Conservation (phyloP, 1,140 invertebrate species). For the Mylabris phalerata region DNA sequence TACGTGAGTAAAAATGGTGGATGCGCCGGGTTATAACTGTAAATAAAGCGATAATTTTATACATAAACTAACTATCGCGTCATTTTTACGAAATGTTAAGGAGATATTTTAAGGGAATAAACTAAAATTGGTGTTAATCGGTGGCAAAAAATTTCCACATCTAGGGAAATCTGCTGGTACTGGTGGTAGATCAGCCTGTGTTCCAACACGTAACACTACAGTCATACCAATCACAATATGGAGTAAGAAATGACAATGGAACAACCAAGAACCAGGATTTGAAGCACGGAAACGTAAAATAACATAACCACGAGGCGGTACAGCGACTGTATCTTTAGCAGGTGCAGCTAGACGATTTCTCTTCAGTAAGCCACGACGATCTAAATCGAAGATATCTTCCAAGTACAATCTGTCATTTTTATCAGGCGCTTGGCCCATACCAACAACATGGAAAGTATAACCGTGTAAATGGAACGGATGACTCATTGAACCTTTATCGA, state of each 20-base stretch:
- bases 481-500: constrained; percentile 72
- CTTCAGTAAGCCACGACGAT: constrained; percentile 73
- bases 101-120: constrained; percentile 15
- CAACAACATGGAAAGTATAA: constrained; percentile 79
- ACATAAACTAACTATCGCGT: too few species aligned
- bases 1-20: too few species aligned
- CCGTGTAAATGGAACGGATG: constrained; percentile 91
- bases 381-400: constrained; percentile 77
- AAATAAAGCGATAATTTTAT: too few species aligned
- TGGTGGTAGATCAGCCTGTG: constrained; percentile 70
- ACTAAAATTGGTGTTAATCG: constrained; percentile 44
- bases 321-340: constrained; percentile 85
- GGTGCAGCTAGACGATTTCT: constrained; percentile 73
- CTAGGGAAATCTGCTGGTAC: constrained; percentile 74
- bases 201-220: constrained; percentile 75
- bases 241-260: constrained; percentile 83
- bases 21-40: too few species aligned
- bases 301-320: constrained; percentile 91
- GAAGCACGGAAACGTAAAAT: constrained; percentile 81
- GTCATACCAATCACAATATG: constrained; percentile 84
- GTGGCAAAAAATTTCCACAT: constrained; percentile 72
- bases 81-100: too few species aligned
- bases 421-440: constrained; percentile 79
- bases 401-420: constrained; percentile 79
- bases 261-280: constrained; percentile 83